Percentiles rank a stretch among this genome's conserved stretches.
Conservation (phyloP, 1,140 invertebrate genomes). For the Zaprionus tsacasi region DNA sequence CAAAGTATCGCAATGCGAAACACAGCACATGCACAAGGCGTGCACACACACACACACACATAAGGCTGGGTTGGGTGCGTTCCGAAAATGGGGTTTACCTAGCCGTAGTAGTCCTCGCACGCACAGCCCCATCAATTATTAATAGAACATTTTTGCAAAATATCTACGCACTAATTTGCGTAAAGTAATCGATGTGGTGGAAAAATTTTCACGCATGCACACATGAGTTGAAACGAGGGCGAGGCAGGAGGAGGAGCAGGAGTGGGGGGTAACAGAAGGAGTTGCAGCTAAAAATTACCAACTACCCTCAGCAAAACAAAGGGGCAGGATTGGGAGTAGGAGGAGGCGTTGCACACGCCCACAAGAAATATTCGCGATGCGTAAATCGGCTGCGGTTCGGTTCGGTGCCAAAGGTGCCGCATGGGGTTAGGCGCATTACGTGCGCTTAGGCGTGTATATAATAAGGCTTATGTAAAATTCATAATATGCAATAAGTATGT, state of each 20-base stretch:
- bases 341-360: slow-evolving; percentile 34
- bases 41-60: not conserved
- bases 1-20: slow-evolving; percentile 35
- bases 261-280: not conserved
- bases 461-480: slow-evolving; percentile 69
- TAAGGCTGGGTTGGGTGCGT: not conserved
- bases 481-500: slow-evolving; percentile 64
- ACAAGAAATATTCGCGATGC: slow-evolving; percentile 64
- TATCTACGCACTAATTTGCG: slow-evolving; percentile 83
- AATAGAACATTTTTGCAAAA: slow-evolving; percentile 83
- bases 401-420: not conserved
- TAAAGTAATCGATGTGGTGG: slow-evolving; percentile 83
- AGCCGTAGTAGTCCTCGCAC: not conserved
- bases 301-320: slow-evolving; percentile 22
- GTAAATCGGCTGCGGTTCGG: slow-evolving; percentile 55
- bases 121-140: slow-evolving; percentile 74
- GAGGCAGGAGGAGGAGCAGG: not conserved
- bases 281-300: slow-evolving; percentile 70
- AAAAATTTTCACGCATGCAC: slow-evolving; percentile 80
- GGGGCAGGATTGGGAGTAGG: not conserved
- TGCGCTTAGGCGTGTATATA: slow-evolving; percentile 44
- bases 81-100: slow-evolving; percentile 3
- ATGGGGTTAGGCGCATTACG: slow-evolving; percentile 4
- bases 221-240: slow-evolving; percentile 43
- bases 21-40: not conserved